Conservation (phyloP, 2,113 vertebrate genomes). For the Copsychus sechellarum region DNA sequence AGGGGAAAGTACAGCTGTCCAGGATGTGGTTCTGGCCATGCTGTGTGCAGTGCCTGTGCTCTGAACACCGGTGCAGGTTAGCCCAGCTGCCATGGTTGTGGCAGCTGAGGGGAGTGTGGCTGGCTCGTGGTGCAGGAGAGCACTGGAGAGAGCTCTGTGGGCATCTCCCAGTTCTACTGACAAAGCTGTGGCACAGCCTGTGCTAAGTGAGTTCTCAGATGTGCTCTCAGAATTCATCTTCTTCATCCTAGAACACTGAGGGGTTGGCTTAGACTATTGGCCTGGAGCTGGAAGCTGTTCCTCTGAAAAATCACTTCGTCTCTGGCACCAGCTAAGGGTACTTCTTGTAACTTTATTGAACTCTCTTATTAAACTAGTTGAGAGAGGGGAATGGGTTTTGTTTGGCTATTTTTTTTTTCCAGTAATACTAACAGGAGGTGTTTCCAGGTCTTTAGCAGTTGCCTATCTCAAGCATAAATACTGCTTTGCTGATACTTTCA, state of each 20-base stretch:
- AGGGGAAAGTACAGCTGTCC: not conserved
- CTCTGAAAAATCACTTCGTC: not conserved
- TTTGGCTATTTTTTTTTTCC: not conserved
- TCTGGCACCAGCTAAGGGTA: not conserved
- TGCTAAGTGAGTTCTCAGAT: not conserved
- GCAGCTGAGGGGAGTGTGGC: not conserved
- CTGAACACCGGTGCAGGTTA: not conserved
- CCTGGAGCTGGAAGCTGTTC: not conserved
- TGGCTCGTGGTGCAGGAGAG: rapidly evolving
- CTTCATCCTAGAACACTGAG: not conserved
- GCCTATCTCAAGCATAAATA: not conserved
- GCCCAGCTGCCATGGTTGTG: rapidly evolving
- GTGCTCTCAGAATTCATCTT: not conserved
- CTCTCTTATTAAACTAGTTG: not conserved
- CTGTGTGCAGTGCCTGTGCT: not conserved
- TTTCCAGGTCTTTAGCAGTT: not conserved
- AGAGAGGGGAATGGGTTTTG: not conserved
- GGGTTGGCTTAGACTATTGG: not conserved
- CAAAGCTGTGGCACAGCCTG: not conserved
- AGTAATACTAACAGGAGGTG: not conserved
- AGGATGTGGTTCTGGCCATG: not conserved
- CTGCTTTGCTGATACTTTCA: not conserved
- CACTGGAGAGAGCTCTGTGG: not conserved
- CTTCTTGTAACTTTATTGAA: not conserved
- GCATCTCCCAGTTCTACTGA: not conserved